Conservation (phyloP, 2,113 vertebrate species). For the Cervus canadensis region DNA sequence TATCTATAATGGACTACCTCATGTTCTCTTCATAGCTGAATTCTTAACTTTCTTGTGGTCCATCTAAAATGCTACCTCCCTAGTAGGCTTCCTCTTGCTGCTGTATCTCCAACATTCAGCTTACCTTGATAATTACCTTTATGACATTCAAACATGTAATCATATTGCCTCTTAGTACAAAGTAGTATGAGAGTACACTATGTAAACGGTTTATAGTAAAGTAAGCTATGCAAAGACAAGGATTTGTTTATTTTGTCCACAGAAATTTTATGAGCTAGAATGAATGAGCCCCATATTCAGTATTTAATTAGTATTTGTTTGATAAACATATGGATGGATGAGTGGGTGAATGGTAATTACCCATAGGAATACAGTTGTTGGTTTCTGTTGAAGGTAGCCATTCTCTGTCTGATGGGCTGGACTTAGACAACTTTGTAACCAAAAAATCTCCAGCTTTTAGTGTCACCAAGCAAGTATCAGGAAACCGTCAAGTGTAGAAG, state of each 20-base stretch:
- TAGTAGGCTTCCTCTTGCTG: not conserved
- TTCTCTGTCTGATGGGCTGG: not conserved
- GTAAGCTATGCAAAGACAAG: not conserved
- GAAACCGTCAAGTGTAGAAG: not conserved
- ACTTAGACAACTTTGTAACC: not conserved
- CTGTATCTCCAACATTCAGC: not conserved
- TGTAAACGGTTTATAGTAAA: not conserved
- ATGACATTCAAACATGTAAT: not conserved
- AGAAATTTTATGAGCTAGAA: not conserved
- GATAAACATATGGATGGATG: not conserved
- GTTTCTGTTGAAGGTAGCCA: not conserved
- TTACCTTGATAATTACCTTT: not conserved
- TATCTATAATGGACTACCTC: not conserved
- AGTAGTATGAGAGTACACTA: not conserved
- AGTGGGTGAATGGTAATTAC: not conserved
- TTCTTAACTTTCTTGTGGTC: not conserved
- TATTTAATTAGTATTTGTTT: not conserved
- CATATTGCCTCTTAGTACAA: not conserved
- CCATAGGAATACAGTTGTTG: not conserved
- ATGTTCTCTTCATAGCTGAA: not conserved
- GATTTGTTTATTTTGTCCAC: not conserved
- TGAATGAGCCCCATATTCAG: not conserved
- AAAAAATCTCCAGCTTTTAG: not conserved
- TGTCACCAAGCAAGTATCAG: not conserved
- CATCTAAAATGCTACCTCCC: not conserved